Percentiles rank a stretch among this genome's conserved stretches.
Evolutionary conservation across 2,888 invertebrate genomes (phyloP).

Genomic region (Anthrax anthrax): DNA sequence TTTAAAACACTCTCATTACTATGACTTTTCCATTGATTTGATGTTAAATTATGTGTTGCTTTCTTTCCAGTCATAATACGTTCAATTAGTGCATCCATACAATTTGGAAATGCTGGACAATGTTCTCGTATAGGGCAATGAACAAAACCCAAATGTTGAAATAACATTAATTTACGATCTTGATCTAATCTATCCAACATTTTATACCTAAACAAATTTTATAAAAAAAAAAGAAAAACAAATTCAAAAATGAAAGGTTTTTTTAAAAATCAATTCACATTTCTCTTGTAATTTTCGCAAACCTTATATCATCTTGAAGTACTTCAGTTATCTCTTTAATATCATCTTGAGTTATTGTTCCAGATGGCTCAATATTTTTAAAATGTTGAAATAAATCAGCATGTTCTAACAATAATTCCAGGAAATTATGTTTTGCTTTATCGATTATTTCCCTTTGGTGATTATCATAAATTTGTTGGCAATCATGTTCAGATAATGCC

Average conservation of each 20-base stretch:
- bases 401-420: constrained; percentile 82
- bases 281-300: constrained; percentile 9
- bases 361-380: constrained; percentile 76
- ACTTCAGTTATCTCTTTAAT: constrained; percentile 86
- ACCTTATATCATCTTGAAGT: constrained; percentile 83
- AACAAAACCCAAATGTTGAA: constrained; percentile 90
- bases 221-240: background rate
- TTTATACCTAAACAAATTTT: constrained; percentile 55
- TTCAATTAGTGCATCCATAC: constrained; percentile 64
- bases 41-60: constrained; percentile 29
- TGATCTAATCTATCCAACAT: constrained; percentile 87
- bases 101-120: constrained; percentile 78
- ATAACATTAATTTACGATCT: constrained; percentile 84
- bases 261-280: background rate
- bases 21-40: constrained; percentile 23
- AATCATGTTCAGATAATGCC: constrained; percentile 76
- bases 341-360: constrained; percentile 86
- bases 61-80: constrained; percentile 49
- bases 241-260: background rate
- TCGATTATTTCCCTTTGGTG: constrained; percentile 85
- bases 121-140: constrained; percentile 90
- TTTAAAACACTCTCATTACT: constrained; percentile 43
- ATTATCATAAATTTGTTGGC: constrained; percentile 82
- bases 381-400: constrained; percentile 88
- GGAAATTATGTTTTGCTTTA: constrained; percentile 79